phyloP scores from a whole-genome alignment of 2,113 vertebrate species.

The Leuciscus idus region DNA sequence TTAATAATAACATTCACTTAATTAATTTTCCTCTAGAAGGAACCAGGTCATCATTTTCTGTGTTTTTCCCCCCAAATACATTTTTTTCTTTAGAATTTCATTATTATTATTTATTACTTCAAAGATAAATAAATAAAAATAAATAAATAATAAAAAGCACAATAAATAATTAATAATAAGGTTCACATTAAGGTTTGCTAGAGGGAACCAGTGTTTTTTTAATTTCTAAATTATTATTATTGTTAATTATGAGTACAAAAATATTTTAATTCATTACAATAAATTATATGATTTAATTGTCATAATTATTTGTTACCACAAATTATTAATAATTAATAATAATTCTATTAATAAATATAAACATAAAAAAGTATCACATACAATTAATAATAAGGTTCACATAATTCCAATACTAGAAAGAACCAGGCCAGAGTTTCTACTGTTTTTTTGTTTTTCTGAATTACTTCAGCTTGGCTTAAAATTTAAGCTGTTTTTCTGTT shows the following conservation, averaged over 20 bases:
- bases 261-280: background rate
- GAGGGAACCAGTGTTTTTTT: background rate
- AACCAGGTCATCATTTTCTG: no score
- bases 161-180: no score
- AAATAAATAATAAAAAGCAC: no score
- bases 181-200: no score
- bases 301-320: background rate
- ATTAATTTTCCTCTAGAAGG: no score
- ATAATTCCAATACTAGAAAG: background rate
- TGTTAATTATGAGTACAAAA: background rate
- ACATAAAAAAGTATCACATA: background rate
- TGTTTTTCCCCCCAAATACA: no score
- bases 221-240: background rate
- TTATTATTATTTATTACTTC: no score
- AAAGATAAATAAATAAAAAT: no score
- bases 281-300: background rate
- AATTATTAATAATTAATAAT: background rate
- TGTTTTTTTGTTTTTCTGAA: background rate
- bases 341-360: background rate
- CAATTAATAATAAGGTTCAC: background rate
- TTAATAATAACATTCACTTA: no score
- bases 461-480: background rate
- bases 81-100: no score
- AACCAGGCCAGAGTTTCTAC: background rate
- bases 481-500: conserved; percentile 2